Evolutionary conservation across 2,113 vertebrate genomes (phyloP), one percentile per base, ranked within the genome.

Genomic region (Garra rufa): DNA sequence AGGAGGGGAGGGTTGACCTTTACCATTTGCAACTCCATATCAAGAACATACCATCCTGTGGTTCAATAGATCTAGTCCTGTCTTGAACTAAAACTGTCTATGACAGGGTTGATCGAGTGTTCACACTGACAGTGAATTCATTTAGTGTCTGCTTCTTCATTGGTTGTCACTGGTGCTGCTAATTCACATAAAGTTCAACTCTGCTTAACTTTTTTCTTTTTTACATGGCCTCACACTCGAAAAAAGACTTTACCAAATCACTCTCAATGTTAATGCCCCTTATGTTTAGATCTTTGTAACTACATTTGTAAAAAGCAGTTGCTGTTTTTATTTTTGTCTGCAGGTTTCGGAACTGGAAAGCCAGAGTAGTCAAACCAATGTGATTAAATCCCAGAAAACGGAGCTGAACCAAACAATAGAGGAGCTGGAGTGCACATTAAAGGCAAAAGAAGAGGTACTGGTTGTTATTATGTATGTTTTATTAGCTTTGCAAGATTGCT

Each of bases 381-480:
- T 94, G n/a, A 97, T 99, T 83, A 98, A 99, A 90, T 96, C 96
- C 75, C 97, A 99, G 88, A 99, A 99, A 94, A 96, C 96, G 43
- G 98, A 99, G 87, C 93, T 99, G 87, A 99, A 97, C 91, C 97
- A 99, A 94, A 99, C 97, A 83, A 99, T 99, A 90, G 97, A 99
- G 91, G 98, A 99, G 86, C 92, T 99, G 87, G 98, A 99, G 85
- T 92, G 94, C 44, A 96, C 95, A 0, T 89, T 99, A 88, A 97
- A 97, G 92, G 95, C 94, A 87, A 99, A 97, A 91, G 98, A 99
- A 91, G 98, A 99, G 97, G 98, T 98, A 94, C 38, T 88, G 85
- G 65, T 85, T 11, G 38, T 46, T 43, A 17, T 61, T 0, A 3
- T 24, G 8, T 13, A 34, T 34, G 26, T 19, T 77, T 57, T 76